Conservation (phyloP, 2,888 invertebrate genomes). For the Phania funesta region DNA sequence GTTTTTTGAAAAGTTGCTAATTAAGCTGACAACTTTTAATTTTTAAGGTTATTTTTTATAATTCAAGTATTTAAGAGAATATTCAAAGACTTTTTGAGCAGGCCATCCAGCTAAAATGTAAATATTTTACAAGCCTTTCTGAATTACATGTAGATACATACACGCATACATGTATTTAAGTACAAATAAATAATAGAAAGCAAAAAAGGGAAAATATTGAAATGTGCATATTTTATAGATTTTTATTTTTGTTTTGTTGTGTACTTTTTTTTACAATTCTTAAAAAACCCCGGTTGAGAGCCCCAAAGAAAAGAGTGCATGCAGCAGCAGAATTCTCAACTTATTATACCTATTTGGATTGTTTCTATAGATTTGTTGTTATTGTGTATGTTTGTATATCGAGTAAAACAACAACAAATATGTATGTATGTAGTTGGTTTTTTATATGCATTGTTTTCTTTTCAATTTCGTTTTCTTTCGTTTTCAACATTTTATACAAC, state of each 20-base stretch:
- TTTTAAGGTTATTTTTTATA: neutral
- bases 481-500: slow-evolving; percentile 37
- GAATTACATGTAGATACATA: slow-evolving; percentile 1
- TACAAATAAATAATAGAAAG: slow-evolving; percentile 8
- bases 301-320: slow-evolving; percentile 12
- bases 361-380: slow-evolving; percentile 18
- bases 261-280: slow-evolving; percentile 15
- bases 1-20: neutral
- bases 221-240: slow-evolving; percentile 64
- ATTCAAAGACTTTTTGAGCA: neutral
- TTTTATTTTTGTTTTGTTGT: slow-evolving; percentile 24
- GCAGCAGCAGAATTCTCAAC: slow-evolving; percentile 1
- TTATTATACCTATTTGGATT: slow-evolving; percentile 2
- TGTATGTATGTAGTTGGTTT: slow-evolving; percentile 4
- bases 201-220: slow-evolving; percentile 17
- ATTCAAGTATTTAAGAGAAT: neutral
- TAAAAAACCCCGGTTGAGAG: slow-evolving; percentile 32
- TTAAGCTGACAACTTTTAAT: neutral
- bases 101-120: slow-evolving; percentile 12
- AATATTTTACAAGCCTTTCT: neutral
- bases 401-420: slow-evolving; percentile 12
- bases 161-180: no score
- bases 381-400: neutral
- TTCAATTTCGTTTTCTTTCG: slow-evolving; percentile 29
- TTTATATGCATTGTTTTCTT: slow-evolving; percentile 23